Base-by-base conservation (phyloP, 1,140 invertebrate genomes). In the Melanaphis sacchari region DNA sequence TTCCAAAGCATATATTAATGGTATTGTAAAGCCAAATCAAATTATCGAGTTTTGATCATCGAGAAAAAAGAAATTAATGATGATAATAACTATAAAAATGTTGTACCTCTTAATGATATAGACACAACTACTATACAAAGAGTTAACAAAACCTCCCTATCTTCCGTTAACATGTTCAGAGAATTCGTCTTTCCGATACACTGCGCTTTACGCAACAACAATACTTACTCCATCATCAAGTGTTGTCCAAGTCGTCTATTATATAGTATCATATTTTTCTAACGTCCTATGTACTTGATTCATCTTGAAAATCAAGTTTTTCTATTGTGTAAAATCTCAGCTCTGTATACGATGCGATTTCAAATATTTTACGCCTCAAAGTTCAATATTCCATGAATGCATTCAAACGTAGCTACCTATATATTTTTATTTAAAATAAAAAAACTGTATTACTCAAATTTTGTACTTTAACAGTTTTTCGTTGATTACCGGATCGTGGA, bases 131-230 rank as follows among this genome's bases (percentile, higher is more conserved):
- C 41, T 76, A 76, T n/a, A n/a, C 59, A 76, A 76, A n/a, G 31
- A 15, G 40, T 43, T 41, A 31, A n/a, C 85, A 49, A 22, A 49
- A 49, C n/a, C 31, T 36, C 26, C 24, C 41, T 41, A 22, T 18
- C 46, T 18, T 5, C 1, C 31, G 18, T 18, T 46, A 31, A 18
- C 84, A 43, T 46, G 43, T 85, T 85, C 41, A 40, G 38, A 43
- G 84, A 85, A 85, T 43, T 85, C 84, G n/a, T 85, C 26, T 43
- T 85, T 85, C 40, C 84, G 41, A 43, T 85, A 85, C 84, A 85
- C 26, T 85, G 84, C 41, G 4, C 41, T 18, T 40, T 24, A 46
- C 15, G 59, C 24, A 21, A 85, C 31, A 85, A 85, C 41, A 43
- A 26, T 43, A 85, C 26, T 43, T n/a, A n/a, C 15, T 43, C 26